A percentile compares a stretch with the other conserved stretches of the same genome.
These are phyloP conservation scores for Chromoteleia sp. DNA, from an alignment of 2,888 invertebrate genomes.

Conservation along the genomic window DNA sequence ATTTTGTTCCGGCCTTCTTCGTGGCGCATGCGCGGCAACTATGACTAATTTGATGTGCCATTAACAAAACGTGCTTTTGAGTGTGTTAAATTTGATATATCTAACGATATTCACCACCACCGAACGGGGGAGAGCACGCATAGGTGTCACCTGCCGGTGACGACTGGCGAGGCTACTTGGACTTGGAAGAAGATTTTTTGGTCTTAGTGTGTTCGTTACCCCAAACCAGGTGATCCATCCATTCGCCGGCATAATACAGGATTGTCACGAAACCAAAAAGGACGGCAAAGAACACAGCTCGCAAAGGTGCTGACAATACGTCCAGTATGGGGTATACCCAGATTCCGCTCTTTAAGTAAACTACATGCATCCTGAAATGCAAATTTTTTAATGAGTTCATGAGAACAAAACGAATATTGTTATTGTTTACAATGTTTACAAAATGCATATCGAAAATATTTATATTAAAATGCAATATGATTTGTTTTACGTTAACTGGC, in stretches of 20 bases:
- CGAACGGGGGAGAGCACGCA: slow-evolving; percentile 75
- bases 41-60: slow-evolving; percentile 38
- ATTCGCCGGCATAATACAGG: slow-evolving; percentile 91
- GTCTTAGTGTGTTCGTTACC: slow-evolving; percentile 85
- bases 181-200: slow-evolving; percentile 79
- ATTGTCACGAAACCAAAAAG: slow-evolving; percentile 87
- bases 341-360: slow-evolving; percentile 90
- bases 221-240: slow-evolving; percentile 90
- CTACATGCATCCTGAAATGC: slow-evolving; percentile 88
- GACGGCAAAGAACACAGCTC: slow-evolving; percentile 90
- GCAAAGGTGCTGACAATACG: slow-evolving; percentile 90
- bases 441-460: no score
- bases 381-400: no score
- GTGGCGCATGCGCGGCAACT: slow-evolving; percentile 28
- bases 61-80: slow-evolving; percentile 30
- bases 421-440: no score
- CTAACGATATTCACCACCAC: slow-evolving; percentile 78
- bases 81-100: slow-evolving; percentile 45
- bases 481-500: no score
- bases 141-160: slow-evolving; percentile 75
- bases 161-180: slow-evolving; percentile 79
- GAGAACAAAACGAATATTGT: no score
- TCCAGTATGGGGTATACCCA: slow-evolving; percentile 97
- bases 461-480: no score
- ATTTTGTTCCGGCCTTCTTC: slow-evolving; percentile 37